Base-by-base conservation (phyloP, 2,888 invertebrate genomes). In the Tiliacea aurago region DNA sequence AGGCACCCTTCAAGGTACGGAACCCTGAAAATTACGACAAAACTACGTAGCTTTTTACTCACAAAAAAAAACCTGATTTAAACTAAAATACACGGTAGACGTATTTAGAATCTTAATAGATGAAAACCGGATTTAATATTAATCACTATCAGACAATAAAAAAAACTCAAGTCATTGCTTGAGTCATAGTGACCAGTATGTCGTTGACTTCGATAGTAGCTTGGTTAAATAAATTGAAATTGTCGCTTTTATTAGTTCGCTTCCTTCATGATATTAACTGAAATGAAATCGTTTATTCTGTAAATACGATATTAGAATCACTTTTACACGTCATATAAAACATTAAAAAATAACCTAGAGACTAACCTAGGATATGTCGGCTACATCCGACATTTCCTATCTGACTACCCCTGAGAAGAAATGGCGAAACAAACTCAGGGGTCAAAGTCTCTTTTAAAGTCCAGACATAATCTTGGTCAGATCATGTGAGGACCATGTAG, bases 111-210 rank as follows among this genome's bases (percentile, higher is more conserved):
- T 61, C 6, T 41, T 62, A 49, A 15, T 47, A 41, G 11, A 58
- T n/a, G 28, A 43, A 63, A 76, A 72, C 71, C 76, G 71, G 71
- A 76, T 76, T 62, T n/a, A 18, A 6, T n/a, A 75, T 23, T 41
- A 70, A 45, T 75, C 20, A 76, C 6, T 11, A 43, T 28, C 5
- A 71, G 41, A n/a, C 5, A 15, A 41, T 5, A 76, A 76, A 76
- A 37, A 75, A 70, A 74, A 6, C 15, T 23, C 28, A 49, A 70
- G 49, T 69, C 69, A 71, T 76, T 23, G 37, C 7, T 28, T 72
- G 76, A 72, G n/a, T 76, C 63, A 63, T 33, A 18, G 13, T 15
- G 37, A n/a, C 4, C 28, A 28, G 41, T 43, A 43, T n/a, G 33
- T 49, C 41, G 62, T 49, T 63, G 47, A 45, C 20, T 47, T n/a